Percentiles rank a stretch among this genome's conserved stretches.
phyloP scores from a whole-genome alignment of 1,140 invertebrate genomes.

The Drosophila ohnishii region DNA sequence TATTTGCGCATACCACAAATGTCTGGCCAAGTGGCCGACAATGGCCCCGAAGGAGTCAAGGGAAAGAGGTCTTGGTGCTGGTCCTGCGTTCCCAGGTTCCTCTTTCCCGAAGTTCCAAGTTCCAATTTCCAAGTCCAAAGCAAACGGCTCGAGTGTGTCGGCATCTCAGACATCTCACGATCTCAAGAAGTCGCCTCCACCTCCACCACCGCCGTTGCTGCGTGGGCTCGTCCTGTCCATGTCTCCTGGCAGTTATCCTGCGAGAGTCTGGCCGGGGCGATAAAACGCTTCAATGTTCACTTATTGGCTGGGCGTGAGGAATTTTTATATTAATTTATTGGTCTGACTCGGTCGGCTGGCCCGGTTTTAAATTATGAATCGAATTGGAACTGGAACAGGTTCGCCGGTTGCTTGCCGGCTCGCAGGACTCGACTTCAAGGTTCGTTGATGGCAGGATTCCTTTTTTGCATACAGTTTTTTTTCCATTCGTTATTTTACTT shows the following conservation, averaged over 20 bases:
- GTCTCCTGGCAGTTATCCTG: constrained; percentile 24
- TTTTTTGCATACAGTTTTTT: constrained; percentile 46
- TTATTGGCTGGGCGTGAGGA: constrained; percentile 81
- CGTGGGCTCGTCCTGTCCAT: constrained; percentile 6
- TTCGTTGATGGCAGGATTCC: constrained; percentile 33
- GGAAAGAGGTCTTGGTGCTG: neutral
- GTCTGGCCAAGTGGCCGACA: constrained; percentile 43
- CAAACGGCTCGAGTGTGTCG: constrained; percentile 69
- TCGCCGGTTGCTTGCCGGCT: constrained; percentile 2
- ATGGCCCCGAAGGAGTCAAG: constrained; percentile 21
- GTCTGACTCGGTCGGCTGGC: constrained; percentile 62
- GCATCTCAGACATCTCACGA: constrained; percentile 69
- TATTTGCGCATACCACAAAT: constrained; percentile 64
- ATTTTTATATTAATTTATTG: constrained; percentile 81
- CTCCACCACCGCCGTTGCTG: neutral
- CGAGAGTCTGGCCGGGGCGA: constrained; percentile 60
- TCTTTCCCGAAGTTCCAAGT: neutral
- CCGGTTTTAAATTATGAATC: constrained; percentile 77
- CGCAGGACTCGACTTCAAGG: constrained; percentile 31
- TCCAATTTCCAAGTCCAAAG: constrained; percentile 51
- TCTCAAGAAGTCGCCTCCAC: constrained; percentile 12
- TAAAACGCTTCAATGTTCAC: constrained; percentile 77
- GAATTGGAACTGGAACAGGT: constrained; percentile 58
- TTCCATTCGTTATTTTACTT: neutral
- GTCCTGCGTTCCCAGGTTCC: neutral